These are phyloP conservation scores for Ceryle rudis DNA, from an alignment of 2,797 vertebrate species.

Conservation along the genomic window DNA sequence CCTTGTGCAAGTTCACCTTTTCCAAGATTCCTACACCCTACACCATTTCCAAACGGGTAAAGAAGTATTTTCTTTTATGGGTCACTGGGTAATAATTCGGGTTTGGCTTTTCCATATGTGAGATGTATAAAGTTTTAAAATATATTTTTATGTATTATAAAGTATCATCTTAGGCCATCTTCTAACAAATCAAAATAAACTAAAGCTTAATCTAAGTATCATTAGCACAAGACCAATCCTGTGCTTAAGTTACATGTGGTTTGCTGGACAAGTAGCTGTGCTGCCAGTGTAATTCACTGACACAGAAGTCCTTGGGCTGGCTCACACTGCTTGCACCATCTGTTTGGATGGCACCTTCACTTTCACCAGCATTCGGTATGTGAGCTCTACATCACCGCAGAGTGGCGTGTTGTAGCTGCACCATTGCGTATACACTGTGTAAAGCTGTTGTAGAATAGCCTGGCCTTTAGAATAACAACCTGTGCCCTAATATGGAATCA, in stretches of 20 bases:
- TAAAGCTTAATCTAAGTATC: not conserved
- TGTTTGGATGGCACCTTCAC: not conserved
- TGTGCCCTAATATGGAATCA: not conserved
- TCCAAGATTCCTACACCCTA: constrained; percentile 96
- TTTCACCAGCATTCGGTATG: not conserved
- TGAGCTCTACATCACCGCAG: not conserved
- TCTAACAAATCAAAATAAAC: not conserved
- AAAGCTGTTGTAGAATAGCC: not conserved
- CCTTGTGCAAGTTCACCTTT: constrained; percentile 93
- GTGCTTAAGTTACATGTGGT: not conserved
- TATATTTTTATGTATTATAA: not conserved
- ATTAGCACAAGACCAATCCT: not conserved
- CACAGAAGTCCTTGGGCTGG: not conserved
- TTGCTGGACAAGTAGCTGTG: not conserved
- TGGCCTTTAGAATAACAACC: not conserved
- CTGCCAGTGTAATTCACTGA: not conserved
- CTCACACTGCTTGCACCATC: not conserved
- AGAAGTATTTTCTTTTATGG: not conserved
- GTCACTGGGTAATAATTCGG: not conserved
- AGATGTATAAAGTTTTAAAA: not conserved
- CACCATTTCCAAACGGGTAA: constrained; percentile 91
- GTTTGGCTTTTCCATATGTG: not conserved
- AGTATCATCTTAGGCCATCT: not conserved
- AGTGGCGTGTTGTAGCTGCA: not conserved
- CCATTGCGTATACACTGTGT: not conserved